Percentiles rank a stretch among this genome's conserved stretches.
Conservation (phyloP, 2,113 vertebrate genomes). For the Ahaetulla prasina region DNA sequence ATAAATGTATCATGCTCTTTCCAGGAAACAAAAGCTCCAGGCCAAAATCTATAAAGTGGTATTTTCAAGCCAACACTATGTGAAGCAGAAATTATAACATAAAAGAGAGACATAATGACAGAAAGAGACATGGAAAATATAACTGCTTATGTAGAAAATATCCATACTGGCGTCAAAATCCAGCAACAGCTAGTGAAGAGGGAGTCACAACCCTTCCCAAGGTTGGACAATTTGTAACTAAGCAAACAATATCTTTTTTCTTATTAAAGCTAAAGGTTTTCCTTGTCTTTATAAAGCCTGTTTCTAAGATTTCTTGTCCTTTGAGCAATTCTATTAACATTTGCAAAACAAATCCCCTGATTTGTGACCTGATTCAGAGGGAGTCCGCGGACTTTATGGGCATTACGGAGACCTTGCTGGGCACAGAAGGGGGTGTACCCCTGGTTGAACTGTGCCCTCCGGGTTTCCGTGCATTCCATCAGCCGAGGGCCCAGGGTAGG, state of each 20-base stretch:
- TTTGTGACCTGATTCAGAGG: no score
- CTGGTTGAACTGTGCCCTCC: no score
- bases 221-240: neutral
- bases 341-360: no score
- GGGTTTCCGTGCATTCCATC: no score
- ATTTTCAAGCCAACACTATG: neutral
- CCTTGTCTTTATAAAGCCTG: neutral
- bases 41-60: neutral
- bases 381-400: no score
- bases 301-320: neutral
- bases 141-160: neutral
- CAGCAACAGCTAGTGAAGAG: neutral
- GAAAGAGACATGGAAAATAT: neutral
- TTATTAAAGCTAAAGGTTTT: neutral
- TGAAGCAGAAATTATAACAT: neutral
- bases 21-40: neutral
- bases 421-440: no score
- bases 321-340: neutral
- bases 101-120: neutral
- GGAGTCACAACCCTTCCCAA: neutral
- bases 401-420: no score
- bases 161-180: neutral
- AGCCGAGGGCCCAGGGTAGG: no score
- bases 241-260: neutral
- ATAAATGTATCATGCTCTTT: neutral